phyloP scores from a whole-genome alignment of 1,140 invertebrate species.

The Heliconius eleuchia region DNA sequence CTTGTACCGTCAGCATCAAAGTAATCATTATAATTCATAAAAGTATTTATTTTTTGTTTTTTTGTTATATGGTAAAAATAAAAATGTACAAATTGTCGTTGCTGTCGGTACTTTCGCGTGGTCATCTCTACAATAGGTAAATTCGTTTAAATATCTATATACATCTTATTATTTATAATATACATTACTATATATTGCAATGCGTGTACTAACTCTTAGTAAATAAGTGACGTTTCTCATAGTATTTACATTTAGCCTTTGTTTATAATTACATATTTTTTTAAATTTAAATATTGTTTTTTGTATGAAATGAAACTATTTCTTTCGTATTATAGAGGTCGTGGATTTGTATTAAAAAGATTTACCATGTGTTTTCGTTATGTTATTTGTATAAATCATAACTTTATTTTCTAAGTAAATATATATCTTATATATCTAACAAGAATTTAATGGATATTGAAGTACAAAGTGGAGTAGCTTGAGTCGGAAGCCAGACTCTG shows the following conservation, averaged over 20 bases:
- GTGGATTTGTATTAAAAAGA: too few species aligned
- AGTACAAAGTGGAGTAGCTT: too few species aligned
- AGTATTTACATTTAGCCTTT: constrained; percentile 11
- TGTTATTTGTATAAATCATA: too few species aligned
- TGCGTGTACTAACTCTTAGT: constrained; percentile 5
- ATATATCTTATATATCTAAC: too few species aligned
- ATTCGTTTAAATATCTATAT: constrained; percentile 79
- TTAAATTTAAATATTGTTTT: not conserved
- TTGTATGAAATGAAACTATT: too few species aligned
- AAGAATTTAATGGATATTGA: too few species aligned
- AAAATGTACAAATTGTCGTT: constrained; percentile 1
- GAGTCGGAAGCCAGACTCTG: too few species aligned
- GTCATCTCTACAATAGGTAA: constrained; percentile 62
- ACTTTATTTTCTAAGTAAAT: too few species aligned
- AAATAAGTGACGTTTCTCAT: constrained; percentile 23
- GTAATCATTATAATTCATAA: not conserved
- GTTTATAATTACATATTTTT: not conserved
- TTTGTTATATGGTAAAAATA: constrained; percentile 1
- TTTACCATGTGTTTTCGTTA: too few species aligned
- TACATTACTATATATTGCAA: constrained; percentile 64
- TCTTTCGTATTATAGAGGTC: too few species aligned
- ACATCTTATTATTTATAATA: constrained; percentile 65
- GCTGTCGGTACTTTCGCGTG: constrained; percentile 41
- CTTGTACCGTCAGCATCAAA: constrained; percentile 21
- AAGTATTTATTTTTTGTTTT: too few species aligned